Evolutionary conservation across 2,888 invertebrate species (phyloP).

Genomic region (Zeuzera pyrina): DNA sequence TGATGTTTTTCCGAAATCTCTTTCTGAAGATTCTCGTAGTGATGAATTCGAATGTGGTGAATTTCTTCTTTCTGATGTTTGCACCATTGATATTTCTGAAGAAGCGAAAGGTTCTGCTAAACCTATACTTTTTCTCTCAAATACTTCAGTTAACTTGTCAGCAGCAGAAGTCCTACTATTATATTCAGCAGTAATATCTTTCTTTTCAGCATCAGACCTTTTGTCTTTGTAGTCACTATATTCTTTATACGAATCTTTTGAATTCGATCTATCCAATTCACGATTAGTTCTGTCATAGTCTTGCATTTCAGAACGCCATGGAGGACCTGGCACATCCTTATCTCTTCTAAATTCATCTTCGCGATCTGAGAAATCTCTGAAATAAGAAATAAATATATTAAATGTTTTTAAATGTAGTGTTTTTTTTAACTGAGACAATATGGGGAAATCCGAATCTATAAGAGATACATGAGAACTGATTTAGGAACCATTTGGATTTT

Average conservation of each 20-base stretch:
- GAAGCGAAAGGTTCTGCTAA: conserved; percentile 43
- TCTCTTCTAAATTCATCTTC: conserved; percentile 63
- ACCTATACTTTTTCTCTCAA: conserved; percentile 63
- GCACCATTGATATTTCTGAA: conserved; percentile 37
- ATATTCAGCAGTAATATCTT: conserved; percentile 34
- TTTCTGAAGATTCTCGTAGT: conserved; percentile 64
- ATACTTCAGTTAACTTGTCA: conserved; percentile 63
- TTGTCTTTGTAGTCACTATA: conserved; percentile 60
- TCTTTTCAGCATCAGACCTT: conserved; percentile 63
- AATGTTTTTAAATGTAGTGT: conserved; percentile 1
- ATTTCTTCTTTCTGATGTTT: conserved; percentile 65
- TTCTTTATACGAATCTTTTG: conserved; percentile 69
- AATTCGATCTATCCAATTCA: conserved; percentile 60
- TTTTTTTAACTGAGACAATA: too few relatives aligned
- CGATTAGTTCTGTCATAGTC: conserved; percentile 57
- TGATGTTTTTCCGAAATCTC: conserved; percentile 52
- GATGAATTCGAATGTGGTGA: conserved; percentile 45
- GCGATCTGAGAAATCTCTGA: conserved; percentile 61
- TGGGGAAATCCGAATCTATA: too few relatives aligned
- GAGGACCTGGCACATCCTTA: conserved; percentile 56
- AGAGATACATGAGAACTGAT: too few relatives aligned
- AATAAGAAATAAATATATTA: conserved; percentile 19
- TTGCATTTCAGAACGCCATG: conserved; percentile 68
- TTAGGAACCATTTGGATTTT: conserved; percentile 3
- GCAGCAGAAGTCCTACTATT: conserved; percentile 49